phyloP scores from a whole-genome alignment of 2,113 vertebrate genomes.

The Chloroceryle aenea region DNA sequence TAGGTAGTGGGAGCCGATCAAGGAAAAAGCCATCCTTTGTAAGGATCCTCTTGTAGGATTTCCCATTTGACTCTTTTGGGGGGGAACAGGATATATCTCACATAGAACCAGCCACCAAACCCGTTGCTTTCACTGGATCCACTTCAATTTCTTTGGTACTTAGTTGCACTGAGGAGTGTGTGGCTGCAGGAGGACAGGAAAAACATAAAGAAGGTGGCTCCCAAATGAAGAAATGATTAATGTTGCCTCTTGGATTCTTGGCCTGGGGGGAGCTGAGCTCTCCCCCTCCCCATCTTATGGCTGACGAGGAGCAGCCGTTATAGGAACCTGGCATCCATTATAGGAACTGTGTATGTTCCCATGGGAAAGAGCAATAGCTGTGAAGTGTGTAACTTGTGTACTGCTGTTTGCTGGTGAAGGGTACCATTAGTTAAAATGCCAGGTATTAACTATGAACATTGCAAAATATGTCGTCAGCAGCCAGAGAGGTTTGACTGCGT shows the following conservation, averaged over 20 bases:
- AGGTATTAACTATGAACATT: background rate
- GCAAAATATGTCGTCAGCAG: background rate
- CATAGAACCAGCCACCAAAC: background rate
- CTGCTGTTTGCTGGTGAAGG: background rate
- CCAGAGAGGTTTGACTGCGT: background rate
- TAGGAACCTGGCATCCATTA: background rate
- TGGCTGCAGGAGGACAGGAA: background rate
- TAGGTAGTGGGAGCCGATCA: background rate
- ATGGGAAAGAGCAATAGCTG: background rate
- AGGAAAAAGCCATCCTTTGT: background rate
- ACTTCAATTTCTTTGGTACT: accelerated
- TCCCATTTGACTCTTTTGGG: background rate
- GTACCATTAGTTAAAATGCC: background rate
- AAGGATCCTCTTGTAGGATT: background rate
- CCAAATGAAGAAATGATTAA: background rate
- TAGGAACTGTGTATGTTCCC: background rate
- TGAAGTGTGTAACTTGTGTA: background rate
- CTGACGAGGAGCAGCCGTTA: background rate
- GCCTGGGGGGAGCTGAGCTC: background rate
- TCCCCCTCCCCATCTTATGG: background rate
- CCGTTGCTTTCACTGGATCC: accelerated
- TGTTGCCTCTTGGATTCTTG: background rate
- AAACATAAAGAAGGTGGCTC: background rate
- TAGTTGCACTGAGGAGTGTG: background rate
- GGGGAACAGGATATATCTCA: background rate